Base-by-base conservation (phyloP, 2,113 vertebrate species). In the Mobula hypostoma region DNA sequence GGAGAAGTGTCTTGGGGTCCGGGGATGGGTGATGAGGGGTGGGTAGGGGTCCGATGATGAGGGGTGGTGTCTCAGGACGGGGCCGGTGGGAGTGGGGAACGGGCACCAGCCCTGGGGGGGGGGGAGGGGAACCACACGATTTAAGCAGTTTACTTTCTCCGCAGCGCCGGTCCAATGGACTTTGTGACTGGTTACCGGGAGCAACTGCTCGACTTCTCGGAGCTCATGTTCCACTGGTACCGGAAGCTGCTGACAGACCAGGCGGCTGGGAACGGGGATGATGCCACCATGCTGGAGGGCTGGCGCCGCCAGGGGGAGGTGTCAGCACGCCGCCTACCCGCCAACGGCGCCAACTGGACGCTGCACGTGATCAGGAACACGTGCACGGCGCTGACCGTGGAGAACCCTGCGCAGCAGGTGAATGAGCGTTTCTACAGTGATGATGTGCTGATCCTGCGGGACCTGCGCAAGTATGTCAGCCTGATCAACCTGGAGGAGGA, bases 291-390 rank as follows among this genome's bases (percentile, higher is more conserved):
- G 21, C 0, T 19, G 0, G 82, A 83, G 17, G 40, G 1, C 6
- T 83, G 82, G 82, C 94, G 85, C 29, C 95, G 94, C 90, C 94
- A 94, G 58, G 94, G 94, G 85, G 96, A 97, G 78, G 90, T 94
- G 17, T 94, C 94, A 74, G 94, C 96, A 94, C 94, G 95, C 61
- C 94, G 91, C 36, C 94, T 96, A 94, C 96, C 96, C 17, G 94
- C 95, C 8, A 96, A 96, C 27, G 94, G 95, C 0, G 95, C 94
- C 72, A 95, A 95, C 1, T 97, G 96, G 96, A 95, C 96, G 72
- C 94, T 97, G 2, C 96, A 97, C 0, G 94, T 96, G 70, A 82
- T 97, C 87, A 95, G 95, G 72, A 97, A 97, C 93, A 63, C 36
- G 0, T 95, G 36, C 94, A 94, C 95, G 78, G 95, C 95, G 32